A percentile compares a stretch with the other conserved stretches of the same genome.
phyloP scores from a whole-genome alignment of 2,113 vertebrate species.

The Pollachius pollachius region DNA sequence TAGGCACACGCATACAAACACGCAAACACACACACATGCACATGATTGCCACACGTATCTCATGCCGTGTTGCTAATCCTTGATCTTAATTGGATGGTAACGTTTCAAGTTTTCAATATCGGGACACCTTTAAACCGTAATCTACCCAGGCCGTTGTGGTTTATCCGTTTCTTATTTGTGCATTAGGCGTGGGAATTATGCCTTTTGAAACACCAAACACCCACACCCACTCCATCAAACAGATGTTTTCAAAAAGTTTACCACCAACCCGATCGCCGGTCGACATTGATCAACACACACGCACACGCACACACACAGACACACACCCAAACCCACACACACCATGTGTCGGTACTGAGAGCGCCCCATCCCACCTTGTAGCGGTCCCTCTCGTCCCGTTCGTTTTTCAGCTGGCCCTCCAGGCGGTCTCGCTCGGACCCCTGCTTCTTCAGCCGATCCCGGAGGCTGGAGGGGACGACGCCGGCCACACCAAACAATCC shows the following conservation, averaged over 20 bases:
- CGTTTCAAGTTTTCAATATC: neutral
- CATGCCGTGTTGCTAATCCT: neutral
- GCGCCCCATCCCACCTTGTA: slow-evolving; percentile 78
- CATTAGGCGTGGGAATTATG: no score
- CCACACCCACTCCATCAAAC: neutral
- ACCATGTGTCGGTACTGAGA: neutral
- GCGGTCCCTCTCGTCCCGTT: slow-evolving; percentile 92
- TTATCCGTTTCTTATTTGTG: no score
- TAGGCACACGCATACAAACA: neutral
- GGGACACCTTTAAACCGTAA: no score
- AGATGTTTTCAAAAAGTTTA: neutral
- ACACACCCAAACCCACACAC: neutral
- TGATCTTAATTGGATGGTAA: neutral
- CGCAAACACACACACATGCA: neutral
- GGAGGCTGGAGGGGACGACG: slow-evolving; percentile 73
- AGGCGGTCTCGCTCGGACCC: slow-evolving; percentile 83
- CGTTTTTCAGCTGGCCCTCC: slow-evolving; percentile 90
- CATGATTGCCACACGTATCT: neutral
- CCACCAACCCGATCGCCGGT: no score
- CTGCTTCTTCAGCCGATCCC: slow-evolving; percentile 87
- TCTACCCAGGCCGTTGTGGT: no score
- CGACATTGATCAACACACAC: no score
- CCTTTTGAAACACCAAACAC: neutral
- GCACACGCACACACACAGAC: neutral
- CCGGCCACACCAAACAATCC: neutral